A percentile compares a stretch with the other conserved stretches of the same genome.
Conservation (phyloP, 2,797 vertebrate genomes). For the Hafferia zeledoni region DNA sequence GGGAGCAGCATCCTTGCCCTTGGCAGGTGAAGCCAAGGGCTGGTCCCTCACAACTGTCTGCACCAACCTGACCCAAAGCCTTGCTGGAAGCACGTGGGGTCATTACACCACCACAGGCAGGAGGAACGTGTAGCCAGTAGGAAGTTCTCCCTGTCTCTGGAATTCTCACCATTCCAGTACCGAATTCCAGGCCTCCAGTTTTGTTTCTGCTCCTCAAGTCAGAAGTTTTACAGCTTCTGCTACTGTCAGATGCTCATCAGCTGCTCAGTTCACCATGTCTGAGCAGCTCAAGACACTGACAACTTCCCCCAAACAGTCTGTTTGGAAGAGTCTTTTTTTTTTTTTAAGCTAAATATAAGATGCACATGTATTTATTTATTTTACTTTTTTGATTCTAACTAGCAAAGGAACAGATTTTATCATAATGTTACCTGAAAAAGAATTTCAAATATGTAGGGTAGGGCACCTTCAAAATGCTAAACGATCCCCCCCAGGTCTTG, state of each 20-base stretch:
- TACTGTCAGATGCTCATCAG: slow-evolving; percentile 28
- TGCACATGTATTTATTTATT: neutral
- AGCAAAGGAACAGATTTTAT: neutral
- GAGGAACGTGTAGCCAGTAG: accelerated
- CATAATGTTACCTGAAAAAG: neutral
- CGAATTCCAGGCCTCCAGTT: neutral
- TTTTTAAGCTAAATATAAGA: neutral
- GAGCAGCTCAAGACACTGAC: neutral
- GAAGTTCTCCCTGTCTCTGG: neutral
- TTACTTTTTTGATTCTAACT: neutral
- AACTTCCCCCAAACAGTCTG: slow-evolving; percentile 18
- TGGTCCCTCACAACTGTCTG: neutral
- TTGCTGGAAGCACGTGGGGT: neutral
- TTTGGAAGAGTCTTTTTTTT: neutral
- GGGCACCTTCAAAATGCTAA: neutral
- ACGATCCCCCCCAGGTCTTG: neutral
- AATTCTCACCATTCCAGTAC: neutral
- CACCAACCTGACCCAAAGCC: neutral
- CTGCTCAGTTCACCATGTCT: slow-evolving; percentile 7
- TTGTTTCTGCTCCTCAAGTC: slow-evolving; percentile 21
- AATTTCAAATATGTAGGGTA: neutral
- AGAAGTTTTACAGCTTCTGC: slow-evolving; percentile 44
- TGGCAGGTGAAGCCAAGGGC: accelerated
- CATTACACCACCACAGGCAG: accelerated
- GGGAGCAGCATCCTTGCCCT: neutral